These are phyloP conservation scores for Pseudopleuronectes americanus DNA, from an alignment of 2,797 vertebrate species.

Conservation along the genomic window DNA sequence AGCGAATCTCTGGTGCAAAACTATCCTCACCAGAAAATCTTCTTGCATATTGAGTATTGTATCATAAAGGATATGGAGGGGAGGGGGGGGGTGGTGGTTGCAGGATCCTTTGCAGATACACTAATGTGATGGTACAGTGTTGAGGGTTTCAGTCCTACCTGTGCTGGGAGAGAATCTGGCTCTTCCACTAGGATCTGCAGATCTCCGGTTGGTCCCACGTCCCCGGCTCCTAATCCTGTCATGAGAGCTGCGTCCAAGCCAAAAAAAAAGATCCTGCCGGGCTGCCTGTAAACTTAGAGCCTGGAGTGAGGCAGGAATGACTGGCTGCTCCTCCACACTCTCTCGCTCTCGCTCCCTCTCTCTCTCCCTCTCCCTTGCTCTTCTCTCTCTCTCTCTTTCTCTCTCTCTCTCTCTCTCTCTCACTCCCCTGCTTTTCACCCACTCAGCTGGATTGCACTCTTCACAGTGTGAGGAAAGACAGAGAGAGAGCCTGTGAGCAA, in stretches of 20 bases:
- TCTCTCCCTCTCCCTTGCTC: conserved; percentile 34
- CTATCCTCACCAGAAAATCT: conserved; percentile 9
- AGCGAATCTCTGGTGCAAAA: conserved; percentile 24
- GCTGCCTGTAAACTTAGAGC: conserved; percentile 66
- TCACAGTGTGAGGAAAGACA: conserved; percentile 32
- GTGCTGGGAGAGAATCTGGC: conserved; percentile 70
- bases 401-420: conserved; percentile 9
- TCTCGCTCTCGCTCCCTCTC: conserved; percentile 37
- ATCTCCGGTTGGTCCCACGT: conserved; percentile 79
- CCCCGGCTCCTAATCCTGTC: conserved; percentile 81
- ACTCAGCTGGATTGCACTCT: conserved; percentile 55
- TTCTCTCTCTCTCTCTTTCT: conserved; percentile 10
- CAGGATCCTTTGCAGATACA: background rate
- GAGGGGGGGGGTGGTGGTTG: conserved; percentile 2
- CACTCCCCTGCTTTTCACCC: conserved; percentile 54
- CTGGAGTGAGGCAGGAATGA: conserved; percentile 62
- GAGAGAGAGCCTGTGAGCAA: conserved; percentile 29
- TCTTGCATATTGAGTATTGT: conserved; percentile 9
- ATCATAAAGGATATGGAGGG: conserved; percentile 2
- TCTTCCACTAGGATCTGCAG: conserved; percentile 75
- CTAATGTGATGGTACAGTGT: conserved; percentile 4
- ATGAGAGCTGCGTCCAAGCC: conserved; percentile 77
- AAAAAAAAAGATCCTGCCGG: conserved; percentile 74
- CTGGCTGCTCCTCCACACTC: conserved; percentile 53
- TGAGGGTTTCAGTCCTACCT: conserved; percentile 65